Percentiles rank a stretch among this genome's conserved stretches.
phyloP scores from a whole-genome alignment of 2,888 invertebrate species.

The Lepidochrysops patricia region DNA sequence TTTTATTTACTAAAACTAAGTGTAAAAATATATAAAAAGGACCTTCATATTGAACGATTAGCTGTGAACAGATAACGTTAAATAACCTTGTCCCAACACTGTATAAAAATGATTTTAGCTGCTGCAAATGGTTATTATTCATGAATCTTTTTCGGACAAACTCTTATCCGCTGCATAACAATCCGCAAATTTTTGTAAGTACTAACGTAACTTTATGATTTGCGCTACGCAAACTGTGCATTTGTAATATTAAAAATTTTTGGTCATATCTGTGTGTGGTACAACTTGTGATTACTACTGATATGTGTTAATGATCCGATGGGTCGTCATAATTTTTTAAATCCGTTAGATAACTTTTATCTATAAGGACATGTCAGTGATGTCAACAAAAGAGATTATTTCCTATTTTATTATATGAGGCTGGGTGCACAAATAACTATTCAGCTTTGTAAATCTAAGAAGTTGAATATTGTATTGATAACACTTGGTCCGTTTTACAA shows the following conservation, averaged over 20 bases:
- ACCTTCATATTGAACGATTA: neutral
- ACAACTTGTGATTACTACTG: neutral
- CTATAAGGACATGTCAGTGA: neutral
- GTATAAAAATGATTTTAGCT: neutral
- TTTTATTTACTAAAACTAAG: constrained; percentile 2
- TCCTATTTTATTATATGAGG: neutral
- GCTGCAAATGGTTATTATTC: neutral
- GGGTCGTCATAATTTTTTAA: neutral
- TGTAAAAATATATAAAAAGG: neutral
- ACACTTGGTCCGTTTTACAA: no score
- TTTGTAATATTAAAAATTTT: neutral
- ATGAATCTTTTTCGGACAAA: constrained; percentile 2
- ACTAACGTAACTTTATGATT: neutral
- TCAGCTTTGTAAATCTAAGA: neutral
- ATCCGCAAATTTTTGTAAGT: neutral
- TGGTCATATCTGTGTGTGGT: neutral
- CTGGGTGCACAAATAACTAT: no score
- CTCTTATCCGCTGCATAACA: constrained; percentile 1
- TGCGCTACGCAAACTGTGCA: neutral
- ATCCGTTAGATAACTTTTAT: neutral
- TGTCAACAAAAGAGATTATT: neutral
- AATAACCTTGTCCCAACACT: neutral
- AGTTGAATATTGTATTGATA: neutral
- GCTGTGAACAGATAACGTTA: neutral
- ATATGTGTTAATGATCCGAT: neutral